A percentile compares a stretch with the other conserved stretches of the same genome.
Conservation (phyloP, 2,113 vertebrate genomes). For the Eptatretus burgeri region DNA sequence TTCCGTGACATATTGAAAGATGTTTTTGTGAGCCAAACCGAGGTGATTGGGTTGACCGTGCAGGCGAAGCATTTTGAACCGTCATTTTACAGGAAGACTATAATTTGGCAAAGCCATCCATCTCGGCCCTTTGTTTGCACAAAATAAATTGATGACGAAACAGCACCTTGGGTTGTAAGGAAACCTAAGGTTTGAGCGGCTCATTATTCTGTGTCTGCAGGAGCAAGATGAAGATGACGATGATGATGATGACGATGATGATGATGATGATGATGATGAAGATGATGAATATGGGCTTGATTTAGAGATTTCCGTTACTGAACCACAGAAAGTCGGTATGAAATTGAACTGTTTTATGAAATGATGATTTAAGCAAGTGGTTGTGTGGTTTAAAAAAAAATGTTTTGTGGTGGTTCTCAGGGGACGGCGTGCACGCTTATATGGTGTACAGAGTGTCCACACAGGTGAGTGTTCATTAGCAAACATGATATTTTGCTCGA, state of each 20-base stretch:
- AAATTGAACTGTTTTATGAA: background rate
- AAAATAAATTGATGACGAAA: no score
- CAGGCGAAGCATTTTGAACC: no score
- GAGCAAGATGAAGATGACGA: no score
- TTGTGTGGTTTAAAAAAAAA: slow-evolving; percentile 7
- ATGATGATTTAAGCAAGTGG: background rate
- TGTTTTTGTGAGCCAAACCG: no score
- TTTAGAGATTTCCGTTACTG: slow-evolving; percentile 42
- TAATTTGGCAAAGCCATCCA: no score
- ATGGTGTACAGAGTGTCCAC: slow-evolving; percentile 86
- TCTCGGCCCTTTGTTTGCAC: no score
- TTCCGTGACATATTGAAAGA: no score
- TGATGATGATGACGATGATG: slow-evolving; percentile 38
- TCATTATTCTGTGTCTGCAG: no score
- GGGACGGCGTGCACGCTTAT: slow-evolving; percentile 87
- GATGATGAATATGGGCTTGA: slow-evolving; percentile 66
- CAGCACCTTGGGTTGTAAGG: no score
- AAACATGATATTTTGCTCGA: background rate
- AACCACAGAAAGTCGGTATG: slow-evolving; percentile 92
- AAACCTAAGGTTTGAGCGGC: no score
- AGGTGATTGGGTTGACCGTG: no score
- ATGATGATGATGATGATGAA: slow-evolving; percentile 30
- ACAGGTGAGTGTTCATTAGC: slow-evolving; percentile 26
- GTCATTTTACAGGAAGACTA: no score
- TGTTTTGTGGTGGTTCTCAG: slow-evolving; percentile 17